Percentiles rank a stretch among this genome's conserved stretches.
Conservation (phyloP, 2,888 invertebrate species). For the Meiosimyza platycephala region DNA sequence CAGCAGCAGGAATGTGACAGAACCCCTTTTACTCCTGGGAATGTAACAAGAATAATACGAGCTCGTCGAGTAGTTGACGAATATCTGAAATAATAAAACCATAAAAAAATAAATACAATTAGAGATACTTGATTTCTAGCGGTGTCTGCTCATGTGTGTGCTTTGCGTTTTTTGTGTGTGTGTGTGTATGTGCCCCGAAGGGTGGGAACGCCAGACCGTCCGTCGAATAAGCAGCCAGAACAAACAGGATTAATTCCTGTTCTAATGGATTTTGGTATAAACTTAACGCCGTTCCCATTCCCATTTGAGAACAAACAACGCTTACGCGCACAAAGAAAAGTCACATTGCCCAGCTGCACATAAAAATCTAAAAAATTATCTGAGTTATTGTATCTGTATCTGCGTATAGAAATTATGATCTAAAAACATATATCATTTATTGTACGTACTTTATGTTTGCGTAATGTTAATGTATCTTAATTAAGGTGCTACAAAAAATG, state of each 20-base stretch:
- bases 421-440: constrained; percentile 24
- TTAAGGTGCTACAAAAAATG: too few species aligned
- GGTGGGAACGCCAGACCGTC: constrained; percentile 8
- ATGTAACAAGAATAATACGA: neutral
- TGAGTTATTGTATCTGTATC: constrained; percentile 28
- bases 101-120: constrained; percentile 18
- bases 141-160: constrained; percentile 4
- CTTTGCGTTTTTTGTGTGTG: neutral
- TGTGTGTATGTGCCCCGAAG: neutral
- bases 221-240: neutral
- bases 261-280: constrained; percentile 15
- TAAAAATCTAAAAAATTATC: neutral
- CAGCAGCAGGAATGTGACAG: constrained; percentile 16
- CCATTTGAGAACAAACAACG: neutral
- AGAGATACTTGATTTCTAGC: constrained; percentile 24
- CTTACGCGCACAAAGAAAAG: too few species aligned
- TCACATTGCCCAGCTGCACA: neutral
- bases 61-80: constrained; percentile 6
- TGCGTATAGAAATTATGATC: constrained; percentile 20
- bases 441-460: neutral
- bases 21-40: constrained; percentile 11
- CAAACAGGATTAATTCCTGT: constrained; percentile 23
- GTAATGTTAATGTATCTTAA: too few species aligned
- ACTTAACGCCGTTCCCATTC: constrained; percentile 6
- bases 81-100: constrained; percentile 19